phyloP scores from a whole-genome alignment of 2,113 vertebrate genomes.

The Puma concolor region DNA sequence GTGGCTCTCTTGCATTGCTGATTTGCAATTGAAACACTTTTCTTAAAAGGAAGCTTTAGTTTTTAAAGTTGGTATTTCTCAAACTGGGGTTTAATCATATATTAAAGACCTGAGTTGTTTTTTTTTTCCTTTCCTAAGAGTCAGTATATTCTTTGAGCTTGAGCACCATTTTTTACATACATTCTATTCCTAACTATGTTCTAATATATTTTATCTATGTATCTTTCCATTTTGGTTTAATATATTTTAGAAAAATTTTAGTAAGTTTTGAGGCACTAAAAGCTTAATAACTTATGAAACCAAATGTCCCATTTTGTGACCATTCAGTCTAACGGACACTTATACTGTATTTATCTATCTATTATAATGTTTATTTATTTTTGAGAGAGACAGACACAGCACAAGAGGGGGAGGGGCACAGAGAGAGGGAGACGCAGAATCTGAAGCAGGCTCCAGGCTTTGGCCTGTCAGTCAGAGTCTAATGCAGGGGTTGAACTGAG shows the following conservation, averaged over 20 bases:
- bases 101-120: background rate
- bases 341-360: background rate
- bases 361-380: too few species aligned
- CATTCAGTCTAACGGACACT: background rate
- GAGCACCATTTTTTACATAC: background rate
- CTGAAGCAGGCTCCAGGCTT: too few species aligned
- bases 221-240: constrained; percentile 14
- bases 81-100: background rate
- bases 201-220: background rate
- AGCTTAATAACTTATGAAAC: constrained; percentile 20
- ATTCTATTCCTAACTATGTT: background rate
- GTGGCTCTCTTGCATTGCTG: background rate
- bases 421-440: too few species aligned
- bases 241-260: constrained; percentile 40
- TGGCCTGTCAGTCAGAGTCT: too few species aligned
- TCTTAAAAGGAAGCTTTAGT: background rate
- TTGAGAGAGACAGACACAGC: too few species aligned
- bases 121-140: background rate
- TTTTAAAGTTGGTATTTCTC: constrained; percentile 48
- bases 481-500: too few species aligned
- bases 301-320: constrained; percentile 22
- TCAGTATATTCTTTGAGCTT: constrained; percentile 23
- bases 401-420: too few species aligned
- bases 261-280: background rate
- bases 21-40: constrained; percentile 47